These are phyloP conservation scores for Ooceraea biroi DNA, from an alignment of 1,140 invertebrate genomes.

Conservation along the genomic window DNA sequence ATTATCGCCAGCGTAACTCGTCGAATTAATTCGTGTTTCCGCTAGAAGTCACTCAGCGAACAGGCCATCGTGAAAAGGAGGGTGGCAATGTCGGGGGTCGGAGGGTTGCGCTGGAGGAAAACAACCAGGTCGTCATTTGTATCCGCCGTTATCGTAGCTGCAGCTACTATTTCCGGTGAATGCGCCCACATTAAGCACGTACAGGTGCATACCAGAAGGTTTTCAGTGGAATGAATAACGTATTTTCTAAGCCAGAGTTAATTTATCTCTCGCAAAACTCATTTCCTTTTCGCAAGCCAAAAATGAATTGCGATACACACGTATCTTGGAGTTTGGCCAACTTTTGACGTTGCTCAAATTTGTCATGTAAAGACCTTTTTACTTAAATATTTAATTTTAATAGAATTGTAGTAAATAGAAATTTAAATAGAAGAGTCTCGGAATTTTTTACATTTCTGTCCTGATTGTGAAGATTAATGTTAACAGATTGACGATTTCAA, in stretches of 20 bases:
- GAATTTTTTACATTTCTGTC: background rate
- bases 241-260: slow-evolving; percentile 18
- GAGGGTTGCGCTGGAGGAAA: slow-evolving; percentile 23
- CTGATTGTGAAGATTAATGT: too few species aligned
- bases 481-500: too few species aligned
- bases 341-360: background rate
- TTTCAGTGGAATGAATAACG: slow-evolving; percentile 38
- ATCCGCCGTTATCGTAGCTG: slow-evolving; percentile 62
- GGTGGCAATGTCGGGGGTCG: background rate
- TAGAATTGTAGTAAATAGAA: too few species aligned
- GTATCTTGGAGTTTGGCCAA: background rate
- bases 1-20: slow-evolving; percentile 15
- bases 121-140: slow-evolving; percentile 63
- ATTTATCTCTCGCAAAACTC: slow-evolving; percentile 14
- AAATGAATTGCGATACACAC: slow-evolving; percentile 20
- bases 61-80: slow-evolving; percentile 16
- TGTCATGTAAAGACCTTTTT: slow-evolving; percentile 11
- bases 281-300: background rate
- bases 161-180: slow-evolving; percentile 24
- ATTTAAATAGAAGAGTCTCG: slow-evolving; percentile 2
- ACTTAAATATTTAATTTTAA: too few species aligned
- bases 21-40: slow-evolving; percentile 42
- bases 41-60: slow-evolving; percentile 10
- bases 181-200: slow-evolving; percentile 22
- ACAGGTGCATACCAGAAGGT: slow-evolving; percentile 44